phyloP scores from a whole-genome alignment of 2,888 invertebrate species.

The Lepidocyrtoides sp. region DNA sequence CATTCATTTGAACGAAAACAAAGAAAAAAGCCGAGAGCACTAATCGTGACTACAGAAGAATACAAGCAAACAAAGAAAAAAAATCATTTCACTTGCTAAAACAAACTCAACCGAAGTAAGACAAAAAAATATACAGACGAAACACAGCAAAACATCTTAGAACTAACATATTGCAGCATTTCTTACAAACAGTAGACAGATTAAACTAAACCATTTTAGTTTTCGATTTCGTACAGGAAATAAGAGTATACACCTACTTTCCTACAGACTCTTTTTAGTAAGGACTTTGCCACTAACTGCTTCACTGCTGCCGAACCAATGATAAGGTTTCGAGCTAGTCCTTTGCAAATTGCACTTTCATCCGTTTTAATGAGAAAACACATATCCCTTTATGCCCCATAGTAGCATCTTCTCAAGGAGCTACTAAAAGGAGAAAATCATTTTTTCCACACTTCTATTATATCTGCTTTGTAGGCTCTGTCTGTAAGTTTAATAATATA shows the following conservation, averaged over 20 bases:
- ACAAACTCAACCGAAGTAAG: too few species aligned
- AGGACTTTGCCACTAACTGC: too few species aligned
- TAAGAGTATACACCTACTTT: not conserved
- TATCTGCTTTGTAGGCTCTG: not conserved
- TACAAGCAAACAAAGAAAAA: not conserved
- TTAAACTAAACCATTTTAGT: too few species aligned
- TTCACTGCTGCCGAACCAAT: not conserved
- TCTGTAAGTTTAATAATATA: too few species aligned
- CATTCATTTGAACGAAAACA: not conserved
- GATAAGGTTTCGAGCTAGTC: not conserved
- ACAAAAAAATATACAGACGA: too few species aligned
- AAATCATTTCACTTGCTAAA: not conserved
- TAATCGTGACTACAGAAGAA: not conserved
- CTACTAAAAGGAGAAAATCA: not conserved
- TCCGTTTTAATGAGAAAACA: constrained; percentile 54
- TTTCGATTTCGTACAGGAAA: constrained; percentile 21
- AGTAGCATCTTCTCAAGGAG: not conserved
- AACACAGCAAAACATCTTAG: too few species aligned
- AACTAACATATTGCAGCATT: too few species aligned
- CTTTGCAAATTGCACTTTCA: constrained; percentile 34
- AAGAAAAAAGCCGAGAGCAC: not conserved
- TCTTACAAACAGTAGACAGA: too few species aligned
- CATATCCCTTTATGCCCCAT: constrained; percentile 21
- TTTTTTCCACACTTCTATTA: too few species aligned
- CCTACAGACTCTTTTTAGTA: not conserved